These are phyloP conservation scores for Ochropleura plecta DNA, from an alignment of 2,888 invertebrate genomes.

Conservation along the genomic window DNA sequence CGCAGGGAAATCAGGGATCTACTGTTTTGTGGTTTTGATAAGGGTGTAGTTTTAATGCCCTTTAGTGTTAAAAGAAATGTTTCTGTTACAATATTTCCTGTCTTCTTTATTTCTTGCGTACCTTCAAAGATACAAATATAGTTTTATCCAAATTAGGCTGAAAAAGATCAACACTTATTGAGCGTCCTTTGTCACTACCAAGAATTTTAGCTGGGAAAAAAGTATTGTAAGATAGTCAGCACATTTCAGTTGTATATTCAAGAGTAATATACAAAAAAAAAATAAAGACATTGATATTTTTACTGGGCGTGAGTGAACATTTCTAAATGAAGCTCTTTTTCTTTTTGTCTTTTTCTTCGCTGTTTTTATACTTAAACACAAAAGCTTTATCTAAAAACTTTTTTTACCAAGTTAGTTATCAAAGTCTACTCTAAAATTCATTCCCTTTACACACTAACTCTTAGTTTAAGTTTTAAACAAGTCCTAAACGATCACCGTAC, in stretches of 20 bases:
- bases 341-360: background rate
- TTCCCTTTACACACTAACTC: conserved; percentile 11
- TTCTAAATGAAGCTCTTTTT: background rate
- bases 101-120: background rate
- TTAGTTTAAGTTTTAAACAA: conserved; percentile 29
- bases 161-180: background rate
- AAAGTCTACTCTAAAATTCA: conserved; percentile 19
- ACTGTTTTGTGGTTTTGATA: conserved; percentile 53
- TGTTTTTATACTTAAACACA: background rate
- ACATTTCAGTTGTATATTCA: background rate
- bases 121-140: background rate
- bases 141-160: background rate
- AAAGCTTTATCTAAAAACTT: conserved; percentile 1
- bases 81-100: background rate
- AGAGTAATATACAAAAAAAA: background rate
- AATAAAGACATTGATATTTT: background rate
- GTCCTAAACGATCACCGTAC: conserved; percentile 25
- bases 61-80: conserved; percentile 31
- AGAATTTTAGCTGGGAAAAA: background rate
- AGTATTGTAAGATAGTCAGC: background rate
- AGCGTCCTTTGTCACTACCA: background rate
- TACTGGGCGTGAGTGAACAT: background rate
- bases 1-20: conserved; percentile 48
- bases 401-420: background rate
- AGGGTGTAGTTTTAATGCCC: conserved; percentile 51